Conservation (phyloP, 2,888 invertebrate species). For the Stenolophus ochropezus region DNA sequence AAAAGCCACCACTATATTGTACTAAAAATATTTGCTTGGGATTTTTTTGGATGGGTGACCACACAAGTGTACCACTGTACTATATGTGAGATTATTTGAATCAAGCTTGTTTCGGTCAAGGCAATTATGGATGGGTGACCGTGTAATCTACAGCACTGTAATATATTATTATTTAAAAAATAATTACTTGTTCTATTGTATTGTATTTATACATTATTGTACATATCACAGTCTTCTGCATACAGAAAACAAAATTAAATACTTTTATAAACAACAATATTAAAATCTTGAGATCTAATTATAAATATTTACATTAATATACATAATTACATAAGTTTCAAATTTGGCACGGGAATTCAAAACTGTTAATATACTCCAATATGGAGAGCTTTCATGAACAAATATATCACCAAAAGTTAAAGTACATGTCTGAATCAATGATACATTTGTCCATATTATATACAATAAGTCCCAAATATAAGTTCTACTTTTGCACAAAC, state of each 20-base stretch:
- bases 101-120: no score
- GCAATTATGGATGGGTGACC: no score
- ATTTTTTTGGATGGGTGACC: no score
- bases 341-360: slow-evolving; percentile 58
- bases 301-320: slow-evolving; percentile 28
- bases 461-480: slow-evolving; percentile 9
- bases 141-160: no score
- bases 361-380: slow-evolving; percentile 63
- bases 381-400: slow-evolving; percentile 62
- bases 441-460: neutral
- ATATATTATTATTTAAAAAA: no score
- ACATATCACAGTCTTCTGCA: slow-evolving; percentile 69
- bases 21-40: no score
- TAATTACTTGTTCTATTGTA: neutral
- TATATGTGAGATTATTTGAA: no score
- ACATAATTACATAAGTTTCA: slow-evolving; percentile 37
- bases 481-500: slow-evolving; percentile 31
- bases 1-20: no score
- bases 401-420: neutral
- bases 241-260: slow-evolving; percentile 64
- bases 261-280: slow-evolving; percentile 39
- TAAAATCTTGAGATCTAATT: slow-evolving; percentile 44
- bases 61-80: no score
- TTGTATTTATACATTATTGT: slow-evolving; percentile 62
- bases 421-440: neutral